These are phyloP conservation scores for Sebastes trivittatus DNA, from an alignment of 2,797 vertebrate genomes.

Conservation along the genomic window DNA sequence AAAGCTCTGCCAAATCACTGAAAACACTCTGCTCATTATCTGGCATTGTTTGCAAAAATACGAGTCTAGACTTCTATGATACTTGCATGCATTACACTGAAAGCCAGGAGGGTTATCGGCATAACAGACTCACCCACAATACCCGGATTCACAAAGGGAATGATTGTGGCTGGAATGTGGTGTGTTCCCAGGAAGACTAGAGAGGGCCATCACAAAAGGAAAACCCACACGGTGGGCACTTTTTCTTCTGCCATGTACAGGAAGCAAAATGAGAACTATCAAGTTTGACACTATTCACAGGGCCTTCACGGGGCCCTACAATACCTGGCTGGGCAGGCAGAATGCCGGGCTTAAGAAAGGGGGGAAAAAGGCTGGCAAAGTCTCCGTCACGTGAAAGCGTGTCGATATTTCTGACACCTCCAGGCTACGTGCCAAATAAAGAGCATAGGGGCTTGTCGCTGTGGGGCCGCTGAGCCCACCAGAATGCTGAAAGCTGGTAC, in stretches of 20 bases:
- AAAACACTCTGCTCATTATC: conserved; percentile 75
- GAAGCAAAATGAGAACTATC: conserved; percentile 89
- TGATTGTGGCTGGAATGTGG: conserved; percentile 84
- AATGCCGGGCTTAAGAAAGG: conserved; percentile 83
- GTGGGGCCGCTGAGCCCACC: conserved; percentile 73
- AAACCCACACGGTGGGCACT: conserved; percentile 84
- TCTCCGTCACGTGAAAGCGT: conserved; percentile 88
- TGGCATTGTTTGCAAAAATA: conserved; percentile 81
- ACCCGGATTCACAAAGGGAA: conserved; percentile 80
- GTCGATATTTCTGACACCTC: conserved; percentile 89
- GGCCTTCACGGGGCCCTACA: conserved; percentile 84
- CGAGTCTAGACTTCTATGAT: conserved; percentile 90
- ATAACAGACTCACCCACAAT: conserved; percentile 83
- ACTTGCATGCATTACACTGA: conserved; percentile 90
- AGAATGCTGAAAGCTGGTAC: conserved; percentile 75
- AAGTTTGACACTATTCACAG: conserved; percentile 90
- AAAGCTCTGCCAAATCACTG: conserved; percentile 62
- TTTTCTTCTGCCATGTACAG: conserved; percentile 86
- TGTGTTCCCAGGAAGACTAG: conserved; percentile 85
- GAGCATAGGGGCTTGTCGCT: conserved; percentile 78
- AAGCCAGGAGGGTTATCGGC: conserved; percentile 82
- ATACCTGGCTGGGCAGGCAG: conserved; percentile 87
- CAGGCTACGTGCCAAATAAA: conserved; percentile 83
- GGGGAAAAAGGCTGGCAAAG: conserved; percentile 75
- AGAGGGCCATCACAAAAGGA: conserved; percentile 81